These are phyloP conservation scores for Colletes gigas DNA, from an alignment of 1,140 invertebrate species.

Conservation along the genomic window DNA sequence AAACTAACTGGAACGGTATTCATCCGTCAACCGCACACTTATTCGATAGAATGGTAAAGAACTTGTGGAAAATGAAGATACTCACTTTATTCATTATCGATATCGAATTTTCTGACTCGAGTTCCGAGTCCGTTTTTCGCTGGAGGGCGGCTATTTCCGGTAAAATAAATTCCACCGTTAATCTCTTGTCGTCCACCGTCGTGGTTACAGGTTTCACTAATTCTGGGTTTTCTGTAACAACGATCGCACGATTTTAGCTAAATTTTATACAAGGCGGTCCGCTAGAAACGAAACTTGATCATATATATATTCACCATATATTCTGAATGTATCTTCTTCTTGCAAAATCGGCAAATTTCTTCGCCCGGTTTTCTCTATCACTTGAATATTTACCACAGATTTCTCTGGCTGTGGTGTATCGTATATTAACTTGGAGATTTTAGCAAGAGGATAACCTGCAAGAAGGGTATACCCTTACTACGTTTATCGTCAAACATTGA, in stretches of 20 bases:
- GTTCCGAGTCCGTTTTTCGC: constrained; percentile 69
- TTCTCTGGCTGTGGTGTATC: constrained; percentile 71
- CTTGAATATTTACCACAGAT: constrained; percentile 73
- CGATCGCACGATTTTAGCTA: constrained; percentile 16
- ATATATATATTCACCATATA: constrained; percentile 71
- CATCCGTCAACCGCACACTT: not conserved
- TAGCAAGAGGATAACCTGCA: constrained; percentile 71
- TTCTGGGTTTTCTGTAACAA: constrained; percentile 76
- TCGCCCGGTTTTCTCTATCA: constrained; percentile 74
- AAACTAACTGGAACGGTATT: constrained; percentile 68
- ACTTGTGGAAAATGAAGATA: not conserved
- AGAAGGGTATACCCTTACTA: constrained; percentile 30
- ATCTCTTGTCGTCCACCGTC: constrained; percentile 67
- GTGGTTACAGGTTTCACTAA: constrained; percentile 76
- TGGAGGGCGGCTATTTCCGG: constrained; percentile 70
- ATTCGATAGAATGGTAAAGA: not conserved
- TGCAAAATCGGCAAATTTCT: constrained; percentile 77
- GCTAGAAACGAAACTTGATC: not conserved
- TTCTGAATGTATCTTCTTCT: constrained; percentile 74
- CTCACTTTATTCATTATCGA: constrained; percentile 76
- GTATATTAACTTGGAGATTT: constrained; percentile 72
- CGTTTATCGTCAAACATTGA: constrained; percentile 13
- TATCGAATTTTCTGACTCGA: constrained; percentile 69
- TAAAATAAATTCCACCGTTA: constrained; percentile 74
- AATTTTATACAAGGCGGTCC: not conserved